Evolutionary conservation across 2,888 invertebrate species (phyloP), one percentile per base, ranked within the genome.

Genomic region (Alentia gelatinosa): DNA sequence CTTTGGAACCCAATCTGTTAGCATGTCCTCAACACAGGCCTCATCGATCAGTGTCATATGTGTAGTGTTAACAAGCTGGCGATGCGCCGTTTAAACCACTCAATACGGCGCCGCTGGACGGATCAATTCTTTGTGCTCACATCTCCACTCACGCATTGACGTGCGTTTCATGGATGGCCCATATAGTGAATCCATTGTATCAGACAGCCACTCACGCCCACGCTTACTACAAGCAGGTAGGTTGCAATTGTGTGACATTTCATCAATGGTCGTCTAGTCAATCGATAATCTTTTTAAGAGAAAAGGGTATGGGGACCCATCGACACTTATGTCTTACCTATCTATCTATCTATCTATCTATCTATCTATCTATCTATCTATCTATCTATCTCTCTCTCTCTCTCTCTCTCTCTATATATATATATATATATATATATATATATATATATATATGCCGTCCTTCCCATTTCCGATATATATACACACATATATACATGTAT

Each of bases 1-100:
- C 68, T 68, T 68, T 68, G 68, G 30, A 68, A 68, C 33, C 68
- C 68, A 30, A 68, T 68, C 68, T 68, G 68, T 68, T 68, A 30
- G 68, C 68, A 68, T 68, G 68, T 56, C 56, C 56, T 56, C 23
- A 12, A 30, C 30, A 68, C 30, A 30, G n/a, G 68, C 12, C 30
- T 30, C 26, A 68, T 68, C 68, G 68, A 68, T 68, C 68, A 30
- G 68, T 68, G 68, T 30, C 68, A 68, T 68, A 68, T 68, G 30
- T 30, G n/a, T 30, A 68, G 68, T 68, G 68, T 68, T 68, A 68
- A 68, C 68, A 30, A n/a, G 30, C 12, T 12, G 33, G 68, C 12
- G 3, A 4, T 12, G 30, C 68, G 68, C 68, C 26, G 68, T 30
- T 68, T 68, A 68, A 68, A 68, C 68, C 30, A 68, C 33, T 68